Base-by-base conservation (phyloP, 2,888 invertebrate species). In the Pasiphila rectangulata region DNA sequence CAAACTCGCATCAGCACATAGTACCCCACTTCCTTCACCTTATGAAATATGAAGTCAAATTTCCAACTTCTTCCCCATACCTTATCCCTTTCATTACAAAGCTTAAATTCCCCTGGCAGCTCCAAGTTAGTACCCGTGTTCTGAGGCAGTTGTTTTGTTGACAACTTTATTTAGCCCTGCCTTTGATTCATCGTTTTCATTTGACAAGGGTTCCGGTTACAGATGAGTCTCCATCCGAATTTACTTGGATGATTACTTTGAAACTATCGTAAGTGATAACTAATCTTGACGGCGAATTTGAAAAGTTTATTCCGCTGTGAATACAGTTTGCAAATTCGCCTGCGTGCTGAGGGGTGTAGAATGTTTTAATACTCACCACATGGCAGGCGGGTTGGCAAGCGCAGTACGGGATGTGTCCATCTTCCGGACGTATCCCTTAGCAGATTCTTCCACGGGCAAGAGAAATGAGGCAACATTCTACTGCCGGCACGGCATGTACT, bases 101-200 rank as follows among this genome's bases (percentile, higher is more conserved):
- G 30, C 23, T 29, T 3, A 36, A 9, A 27, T 49, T 45, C 9
- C 30, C 5, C 2, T 24, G 15, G 13, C 36, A 32, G n/a, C 16
- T 32, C 10, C 12, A 42, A 30, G 20, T 46, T 46, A 3, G 38
- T 25, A 32, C 34, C 23, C 34, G 30, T 38, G 24, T 51, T 54
- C 19, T 35, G 23, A 34, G 45, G 27, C 51, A 49, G 49, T 49
- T 46, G 51, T 46, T 48, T 51, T 52, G 51, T 42, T 45, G 47
- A 51, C 47, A 51, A 53, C 56, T 53, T 56, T 53, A 51, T 53
- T 56, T 41, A 35, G 42, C 37, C 39, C 46, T 47, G 39, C 30
- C 37, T 55, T 51, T 46, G 55, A 55, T 55, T 47, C 49, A 55
- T 46, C 39, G 42, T 44, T 25, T 44, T 21, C 38, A 19, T 47